Base-by-base conservation (phyloP, 2,888 invertebrate species). In the Gandaritis pyraliata region DNA sequence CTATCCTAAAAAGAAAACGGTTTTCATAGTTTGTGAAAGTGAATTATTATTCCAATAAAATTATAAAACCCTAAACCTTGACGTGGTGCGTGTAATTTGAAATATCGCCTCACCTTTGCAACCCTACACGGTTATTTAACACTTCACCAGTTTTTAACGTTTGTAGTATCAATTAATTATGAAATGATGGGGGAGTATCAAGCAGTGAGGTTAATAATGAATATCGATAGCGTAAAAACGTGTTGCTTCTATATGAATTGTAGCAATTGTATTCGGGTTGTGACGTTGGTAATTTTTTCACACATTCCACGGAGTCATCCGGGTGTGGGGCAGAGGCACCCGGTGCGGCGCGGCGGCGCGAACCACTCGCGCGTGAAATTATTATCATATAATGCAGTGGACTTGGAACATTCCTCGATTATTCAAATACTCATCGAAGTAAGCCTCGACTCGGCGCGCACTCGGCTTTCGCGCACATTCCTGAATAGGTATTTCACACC, bases 321-420 rank as follows among this genome's bases (percentile, higher is more conserved):
- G 78, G 71, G 61, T 64, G 73, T 70, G 72, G 80, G 77, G 71
- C 68, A 39, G 29, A 46, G 71, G 76, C 79, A 78, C 79, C 80
- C 76, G 79, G n/a, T n/a, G n/a, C n/a, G n/a, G 74, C 74, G 78
- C 73, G 82, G 74, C 74, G 78, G 74, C 74, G 78, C 73, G 82
- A 82, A 73, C 79, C 85, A 82, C 83, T 86, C 85, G 85, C 76
- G 87, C 90, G 88, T 90, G 86, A 89, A 90, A 90, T 90, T 90
- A 92, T 91, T 92, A 91, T 91, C 90, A 91, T 90, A 90, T 89
- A 90, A 90, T 90, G 86, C 83, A 85, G 80, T 76, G 72, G 76
- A 79, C 80, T 83, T 81, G 82, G 85, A 85, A 76, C 83, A 82
- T 80, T 80, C 79, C 79, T 85, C 87, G 88, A 88, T 90, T 91